Evolutionary conservation across 2,113 vertebrate genomes (phyloP).

Genomic region (Seriola rivoliana): DNA sequence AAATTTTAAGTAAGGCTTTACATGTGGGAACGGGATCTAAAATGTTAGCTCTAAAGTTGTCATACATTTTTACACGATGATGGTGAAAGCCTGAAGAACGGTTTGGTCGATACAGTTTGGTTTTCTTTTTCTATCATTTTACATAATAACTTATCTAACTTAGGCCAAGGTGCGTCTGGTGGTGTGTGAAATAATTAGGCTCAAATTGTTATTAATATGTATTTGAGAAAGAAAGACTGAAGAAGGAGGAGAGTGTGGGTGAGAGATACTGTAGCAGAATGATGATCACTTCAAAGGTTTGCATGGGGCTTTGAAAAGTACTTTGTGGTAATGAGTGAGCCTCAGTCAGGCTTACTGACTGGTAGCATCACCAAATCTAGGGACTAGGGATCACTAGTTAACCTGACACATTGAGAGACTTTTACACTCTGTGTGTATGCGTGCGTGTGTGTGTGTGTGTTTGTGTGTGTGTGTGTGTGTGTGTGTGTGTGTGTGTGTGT

Average conservation of each 20-base stretch:
- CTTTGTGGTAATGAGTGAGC: conserved; percentile 45
- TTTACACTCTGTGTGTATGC: neutral
- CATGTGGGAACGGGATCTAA: neutral
- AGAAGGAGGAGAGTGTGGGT: conserved; percentile 9
- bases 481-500: neutral
- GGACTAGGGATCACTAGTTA: conserved; percentile 30
- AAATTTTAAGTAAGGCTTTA: neutral
- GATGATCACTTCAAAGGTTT: conserved; percentile 61
- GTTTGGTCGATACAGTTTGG: neutral
- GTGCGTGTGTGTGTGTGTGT: neutral
- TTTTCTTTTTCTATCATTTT: conserved; percentile 6
- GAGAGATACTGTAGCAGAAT: conserved; percentile 8
- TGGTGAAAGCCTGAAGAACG: neutral
- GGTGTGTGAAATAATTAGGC: neutral
- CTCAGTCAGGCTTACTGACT: conserved; percentile 29
- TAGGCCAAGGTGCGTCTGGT: neutral
- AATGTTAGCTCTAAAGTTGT: neutral
- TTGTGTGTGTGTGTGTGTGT: conserved; percentile 8
- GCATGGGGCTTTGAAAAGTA: conserved; percentile 56
- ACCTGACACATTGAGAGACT: conserved; percentile 9
- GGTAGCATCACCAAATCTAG: conserved; percentile 33
- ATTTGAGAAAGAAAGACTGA: conserved; percentile 3
- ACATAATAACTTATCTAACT: neutral
- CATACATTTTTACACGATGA: neutral
- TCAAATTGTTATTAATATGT: neutral